Percentiles rank a stretch among this genome's conserved stretches.
These are phyloP conservation scores for Uloborus plumipes DNA, from an alignment of 2,888 invertebrate species.

Conservation along the genomic window DNA sequence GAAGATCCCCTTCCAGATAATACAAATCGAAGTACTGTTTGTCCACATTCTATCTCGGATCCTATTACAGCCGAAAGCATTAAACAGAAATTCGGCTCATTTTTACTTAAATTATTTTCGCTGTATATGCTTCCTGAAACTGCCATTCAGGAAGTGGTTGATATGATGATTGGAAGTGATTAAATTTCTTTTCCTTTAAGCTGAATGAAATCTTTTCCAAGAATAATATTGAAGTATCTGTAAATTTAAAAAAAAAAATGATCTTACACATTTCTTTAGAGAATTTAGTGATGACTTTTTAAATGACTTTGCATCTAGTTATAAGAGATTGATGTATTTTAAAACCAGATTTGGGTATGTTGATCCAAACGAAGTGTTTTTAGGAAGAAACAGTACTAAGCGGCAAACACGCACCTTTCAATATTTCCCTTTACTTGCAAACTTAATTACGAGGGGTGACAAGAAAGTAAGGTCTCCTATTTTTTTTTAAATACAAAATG, in stretches of 20 bases:
- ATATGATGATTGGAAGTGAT: too few relatives aligned
- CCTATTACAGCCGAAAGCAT: not conserved
- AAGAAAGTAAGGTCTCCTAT: too few relatives aligned
- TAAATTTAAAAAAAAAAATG: too few relatives aligned
- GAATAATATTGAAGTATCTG: too few relatives aligned
- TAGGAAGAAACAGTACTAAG: not conserved
- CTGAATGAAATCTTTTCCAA: too few relatives aligned
- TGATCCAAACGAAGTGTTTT: not conserved
- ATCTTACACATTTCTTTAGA: not conserved
- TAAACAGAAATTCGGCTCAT: not conserved
- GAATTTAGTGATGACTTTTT: not conserved
- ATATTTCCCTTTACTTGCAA: not conserved
- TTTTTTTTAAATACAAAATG: too few relatives aligned
- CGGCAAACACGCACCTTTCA: not conserved
- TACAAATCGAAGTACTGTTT: not conserved
- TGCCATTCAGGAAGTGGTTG: not conserved
- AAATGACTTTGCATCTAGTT: not conserved
- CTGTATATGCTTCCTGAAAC: not conserved
- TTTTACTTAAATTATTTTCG: not conserved
- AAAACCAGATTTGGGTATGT: not conserved
- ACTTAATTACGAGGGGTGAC: too few relatives aligned
- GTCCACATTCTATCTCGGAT: not conserved
- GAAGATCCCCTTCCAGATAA: not conserved
- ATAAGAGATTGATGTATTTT: not conserved
- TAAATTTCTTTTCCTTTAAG: too few relatives aligned